Conservation (phyloP, 2,888 invertebrate genomes). For the Noctua janthe region DNA sequence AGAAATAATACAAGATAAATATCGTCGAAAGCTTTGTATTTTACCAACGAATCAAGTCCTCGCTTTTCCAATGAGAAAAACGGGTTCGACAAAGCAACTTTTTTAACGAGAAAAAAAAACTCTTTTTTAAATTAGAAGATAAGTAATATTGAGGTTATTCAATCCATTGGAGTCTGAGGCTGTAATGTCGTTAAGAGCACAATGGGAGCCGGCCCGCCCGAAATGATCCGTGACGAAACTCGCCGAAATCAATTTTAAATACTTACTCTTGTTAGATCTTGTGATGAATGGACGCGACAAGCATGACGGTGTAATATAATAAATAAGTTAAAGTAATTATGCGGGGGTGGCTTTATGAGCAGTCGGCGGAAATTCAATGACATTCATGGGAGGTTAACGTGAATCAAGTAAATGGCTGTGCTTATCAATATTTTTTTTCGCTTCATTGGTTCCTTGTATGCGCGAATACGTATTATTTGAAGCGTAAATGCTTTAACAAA, state of each 20-base stretch:
- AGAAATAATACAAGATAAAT: slow-evolving; percentile 76
- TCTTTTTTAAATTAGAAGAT: slow-evolving; percentile 76
- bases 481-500: background rate
- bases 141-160: slow-evolving; percentile 77
- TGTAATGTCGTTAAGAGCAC: slow-evolving; percentile 84
- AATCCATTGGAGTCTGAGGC: slow-evolving; percentile 75
- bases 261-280: slow-evolving; percentile 82
- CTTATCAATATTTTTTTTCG: slow-evolving; percentile 13
- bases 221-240: slow-evolving; percentile 86
- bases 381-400: slow-evolving; percentile 23
- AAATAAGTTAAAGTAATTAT: slow-evolving; percentile 66
- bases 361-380: slow-evolving; percentile 51
- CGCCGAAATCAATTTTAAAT: slow-evolving; percentile 86
- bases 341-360: slow-evolving; percentile 42
- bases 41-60: slow-evolving; percentile 80
- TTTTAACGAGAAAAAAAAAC: slow-evolving; percentile 73
- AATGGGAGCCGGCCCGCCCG: slow-evolving; percentile 75
- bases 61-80: slow-evolving; percentile 75
- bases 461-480: slow-evolving; percentile 4
- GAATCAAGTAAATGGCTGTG: slow-evolving; percentile 21
- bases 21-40: slow-evolving; percentile 75
- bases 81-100: slow-evolving; percentile 76
- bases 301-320: slow-evolving; percentile 70
- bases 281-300: slow-evolving; percentile 74
- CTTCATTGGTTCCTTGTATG: background rate